Evolutionary conservation across 2,888 invertebrate species (phyloP), one percentile per base, ranked within the genome.

Genomic region (Pedicia rivosa): DNA sequence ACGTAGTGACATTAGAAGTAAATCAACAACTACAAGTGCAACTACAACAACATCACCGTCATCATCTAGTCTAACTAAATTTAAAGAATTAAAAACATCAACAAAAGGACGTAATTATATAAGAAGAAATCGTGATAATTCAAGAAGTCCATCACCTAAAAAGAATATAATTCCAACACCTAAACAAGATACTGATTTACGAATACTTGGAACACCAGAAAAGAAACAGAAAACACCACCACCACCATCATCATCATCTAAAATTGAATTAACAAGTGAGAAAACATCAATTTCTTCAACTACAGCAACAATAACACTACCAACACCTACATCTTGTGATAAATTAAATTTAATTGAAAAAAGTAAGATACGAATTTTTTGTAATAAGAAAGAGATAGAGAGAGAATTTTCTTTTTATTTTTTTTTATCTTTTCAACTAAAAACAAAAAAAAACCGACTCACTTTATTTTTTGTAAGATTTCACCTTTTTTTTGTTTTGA

Each of bases 71-170:
- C 8, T 24, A 15, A 20, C 28, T 17, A 40, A 37, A 16, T 72
- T 72, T 56, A 72, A 71, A 54, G 71, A 68, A 48, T 58, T 70
- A 27, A 69, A 67, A 50, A 65, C 64, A 44, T 66, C 65, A 46
- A 61, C 65, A 52, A 70, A 68, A 58, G 68, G 69, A 49, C 65
- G 74, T 38, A 70, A 71, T 54, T 78, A 78, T 63, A 66, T 75
- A 53, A 63, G 76, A 39, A 65, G 77, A 39, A 75, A 76, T 55
- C 64, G 69, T 44, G 69, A 70, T 43, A 65, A 64, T 46, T 71
- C 69, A 17, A 64, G 66, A 49, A 75, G 70, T 55, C 73, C 70
- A 20, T 69, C 68, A 46, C 55, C 46, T 16, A 48, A 38, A 8
- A 41, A 43, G 14, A 34, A 40, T 14, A 20, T 35, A 12, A 37